phyloP scores from a whole-genome alignment of 2,113 vertebrate genomes.

The Xenus cinereus region DNA sequence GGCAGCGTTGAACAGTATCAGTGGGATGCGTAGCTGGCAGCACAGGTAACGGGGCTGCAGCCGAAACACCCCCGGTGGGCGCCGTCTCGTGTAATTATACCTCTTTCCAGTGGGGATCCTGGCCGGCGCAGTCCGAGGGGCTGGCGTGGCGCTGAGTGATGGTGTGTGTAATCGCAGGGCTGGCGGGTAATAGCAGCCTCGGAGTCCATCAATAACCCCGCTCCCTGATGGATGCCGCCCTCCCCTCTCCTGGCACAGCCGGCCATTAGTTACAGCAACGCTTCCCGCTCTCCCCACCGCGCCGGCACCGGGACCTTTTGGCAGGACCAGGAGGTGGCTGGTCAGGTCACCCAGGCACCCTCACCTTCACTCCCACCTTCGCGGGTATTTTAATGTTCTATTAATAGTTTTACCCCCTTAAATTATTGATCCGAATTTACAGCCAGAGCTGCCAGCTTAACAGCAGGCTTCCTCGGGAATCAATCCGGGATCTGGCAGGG shows the following conservation, averaged over 20 bases:
- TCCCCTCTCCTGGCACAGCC: background rate
- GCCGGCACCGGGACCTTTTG: accelerated
- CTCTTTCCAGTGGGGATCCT: background rate
- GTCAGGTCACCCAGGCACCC: background rate
- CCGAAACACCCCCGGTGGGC: background rate
- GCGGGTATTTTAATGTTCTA: background rate
- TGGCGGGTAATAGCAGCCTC: constrained; percentile 9
- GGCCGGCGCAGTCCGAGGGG: background rate
- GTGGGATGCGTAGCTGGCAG: background rate
- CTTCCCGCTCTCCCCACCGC: background rate
- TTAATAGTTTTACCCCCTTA: constrained; percentile 39
- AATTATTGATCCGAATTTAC: constrained; percentile 53
- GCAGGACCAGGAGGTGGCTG: background rate
- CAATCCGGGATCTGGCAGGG: background rate
- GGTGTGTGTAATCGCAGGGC: constrained; percentile 23
- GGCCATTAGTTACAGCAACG: background rate
- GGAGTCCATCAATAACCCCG: background rate
- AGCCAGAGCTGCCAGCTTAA: constrained; percentile 3
- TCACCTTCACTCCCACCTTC: background rate
- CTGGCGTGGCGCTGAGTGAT: background rate
- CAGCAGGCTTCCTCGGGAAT: background rate
- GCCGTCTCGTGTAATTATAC: background rate
- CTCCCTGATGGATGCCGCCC: background rate
- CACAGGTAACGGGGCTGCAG: background rate
- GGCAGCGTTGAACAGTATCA: background rate